Evolutionary conservation across 1,140 invertebrate species (phyloP), one percentile per base, ranked within the genome.

Genomic region (Spodoptera litura): DNA sequence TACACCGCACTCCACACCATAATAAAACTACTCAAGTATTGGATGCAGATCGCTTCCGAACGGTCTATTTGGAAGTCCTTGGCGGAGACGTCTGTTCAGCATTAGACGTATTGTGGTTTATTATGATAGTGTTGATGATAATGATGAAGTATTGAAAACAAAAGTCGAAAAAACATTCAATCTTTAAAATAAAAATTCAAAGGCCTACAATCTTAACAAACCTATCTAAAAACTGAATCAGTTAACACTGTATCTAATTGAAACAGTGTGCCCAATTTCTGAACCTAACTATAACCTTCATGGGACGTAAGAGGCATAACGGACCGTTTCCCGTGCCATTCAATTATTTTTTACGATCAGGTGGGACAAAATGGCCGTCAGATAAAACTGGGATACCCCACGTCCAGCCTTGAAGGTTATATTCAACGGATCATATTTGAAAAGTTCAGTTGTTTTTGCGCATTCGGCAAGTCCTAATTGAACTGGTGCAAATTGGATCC

Each of bases 291-390:
- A 68, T 68, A 77, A 68, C 62, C 61, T 66, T 58, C 35, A 53
- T 66, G 64, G 61, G 15, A 55, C 31, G 52, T 77, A 64, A 75
- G 27, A 70, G 74, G 52, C 38, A 68, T 77, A 68, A 77, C 53
- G 35, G 52, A 27, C 70, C 62, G 35, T 77, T 66, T 77, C 15
- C 74, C 49, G 71, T 56, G 81, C 84, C 78, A 90, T 89, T 87
- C 88, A 90, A 90, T 90, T 90, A 90, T 90, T 89, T 90, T 90
- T 90, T 90, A 90, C 81, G 86, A 87, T 84, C 88, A 89, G 86
- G 84, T 89, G 83, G 79, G 82, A 87, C 83, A 85, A 81, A 86
- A 88, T 88, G 84, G 81, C 78, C 61, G 82, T 59, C 81, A 80
- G 84, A 88, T 88, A 88, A 78, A 85, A 84, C 20, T 85, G 64